Evolutionary conservation across 2,797 vertebrate species (phyloP), one percentile per base, ranked within the genome.

Genomic region (Platalea minor): DNA sequence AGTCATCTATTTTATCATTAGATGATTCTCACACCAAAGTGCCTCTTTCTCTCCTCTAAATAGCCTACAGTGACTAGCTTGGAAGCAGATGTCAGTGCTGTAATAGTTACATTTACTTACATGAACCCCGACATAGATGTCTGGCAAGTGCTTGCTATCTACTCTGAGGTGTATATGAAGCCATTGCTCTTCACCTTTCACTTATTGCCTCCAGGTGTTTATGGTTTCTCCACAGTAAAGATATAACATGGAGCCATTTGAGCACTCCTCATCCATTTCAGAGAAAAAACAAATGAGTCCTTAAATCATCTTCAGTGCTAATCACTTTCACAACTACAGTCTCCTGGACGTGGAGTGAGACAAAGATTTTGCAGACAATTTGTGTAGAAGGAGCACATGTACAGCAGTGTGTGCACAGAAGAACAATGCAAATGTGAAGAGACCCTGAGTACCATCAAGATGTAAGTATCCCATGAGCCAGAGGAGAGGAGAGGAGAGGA

Each of bases 41-140:
- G 0, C 2, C 11, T 8, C 15, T 59, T 84, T 56, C 7, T 63
- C 14, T 79, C 26, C 25, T 51, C 11, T 29, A 56, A 80, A n/a
- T 17, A 75, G 41, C 17, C 10, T 37, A n/a, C 11, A 53, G 25
- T 59, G 23, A 48, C 31, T 31, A 60, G 4, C 11, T 19, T 67
- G 17, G 21, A 81, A 81, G 21, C 19, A 59, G 24, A 35, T 16
- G 4, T 25, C 33, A 67, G 11, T 23, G 45, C 9, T 85, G 24
- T 35, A 72, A 60, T 26, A 43, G 9, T 26, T 59, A 39, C 11
- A 29, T 53, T 87, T 80, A 45, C 7, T 76, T 69, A 37, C 7
- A 23, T 5, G 17, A 79, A 13, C 5, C 13, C 7, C 7, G 3
- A 3, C 2, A 1, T 5, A 79, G 50, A 21, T 31, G 3, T 53